A percentile compares a stretch with the other conserved stretches of the same genome.
Evolutionary conservation across 37 sponge, comb jelly and placozoan genomes (phyloP).

Genomic region (Hexactinellida sp.): DNA sequence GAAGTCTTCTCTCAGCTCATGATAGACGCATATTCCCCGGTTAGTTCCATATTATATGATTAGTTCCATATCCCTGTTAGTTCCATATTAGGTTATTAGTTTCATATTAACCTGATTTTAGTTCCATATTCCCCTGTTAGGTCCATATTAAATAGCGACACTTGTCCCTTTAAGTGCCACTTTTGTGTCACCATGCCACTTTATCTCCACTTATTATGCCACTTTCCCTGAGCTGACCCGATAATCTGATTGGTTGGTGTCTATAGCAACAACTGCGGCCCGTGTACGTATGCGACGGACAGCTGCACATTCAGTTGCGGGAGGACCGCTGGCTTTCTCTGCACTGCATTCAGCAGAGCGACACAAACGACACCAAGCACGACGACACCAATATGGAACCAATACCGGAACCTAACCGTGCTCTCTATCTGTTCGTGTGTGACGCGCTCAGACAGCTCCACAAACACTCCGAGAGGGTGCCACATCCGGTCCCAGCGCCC

Average conservation of each 20-base stretch:
- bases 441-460: neutral
- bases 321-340: neutral
- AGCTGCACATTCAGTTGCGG: slow-evolving; percentile 8
- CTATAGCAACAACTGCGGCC: neutral
- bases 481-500: neutral
- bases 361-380: neutral
- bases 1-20: neutral
- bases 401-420: neutral
- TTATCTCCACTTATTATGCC: neutral
- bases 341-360: neutral
- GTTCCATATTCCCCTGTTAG: no score
- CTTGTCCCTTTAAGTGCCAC: no score
- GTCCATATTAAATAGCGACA: no score
- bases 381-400: neutral
- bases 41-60: neutral
- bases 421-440: neutral
- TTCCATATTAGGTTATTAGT: no score
- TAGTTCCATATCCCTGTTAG: no score
- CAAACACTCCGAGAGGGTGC: neutral
- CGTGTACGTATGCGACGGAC: slow-evolving; percentile 8
- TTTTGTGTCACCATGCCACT: neutral
- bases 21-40: neutral
- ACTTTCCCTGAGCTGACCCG: neutral
- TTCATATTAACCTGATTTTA: no score
- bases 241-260: neutral